Evolutionary conservation across 2,113 vertebrate genomes (phyloP), one percentile per base, ranked within the genome.

Genomic region (Anarrhichthys ocellatus): DNA sequence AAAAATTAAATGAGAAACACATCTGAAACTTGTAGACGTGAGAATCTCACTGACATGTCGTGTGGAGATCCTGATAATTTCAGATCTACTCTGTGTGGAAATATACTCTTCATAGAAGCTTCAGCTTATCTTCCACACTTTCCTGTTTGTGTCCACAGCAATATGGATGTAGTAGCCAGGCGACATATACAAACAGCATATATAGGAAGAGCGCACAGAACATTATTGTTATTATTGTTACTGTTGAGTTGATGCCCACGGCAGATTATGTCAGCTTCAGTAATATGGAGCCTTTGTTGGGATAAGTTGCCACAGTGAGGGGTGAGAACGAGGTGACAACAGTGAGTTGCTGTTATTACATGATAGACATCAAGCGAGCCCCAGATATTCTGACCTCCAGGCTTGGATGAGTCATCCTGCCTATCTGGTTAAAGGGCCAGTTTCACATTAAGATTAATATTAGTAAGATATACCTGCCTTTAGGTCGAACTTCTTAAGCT

Each of bases 101-200:
- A 66, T 52, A 24, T 50, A 22, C 56, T 68, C 46, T 34, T 68
- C 46, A 46, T n/a, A 17, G 50, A 36, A 4, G 70, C 48, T 11
- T 76, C 2, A 4, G 6, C 20, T 17, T 52, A 10, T 61, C 62
- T 11, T 40, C 29, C 7, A 1, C 44, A 14, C 84, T 59, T 48
- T 34, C 64, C 29, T 80, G 56, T 86, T 76, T 79, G 13, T 46
- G 76, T 79, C 42, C 40, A n/a, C 73, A 52, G 44, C n/a, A 64
- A 72, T 9, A 75, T 78, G 14, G 1, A 69, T 83, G 42, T 9
- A 20, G 59, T 20, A 56, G 50, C 46, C 46, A 7, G n/a, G 29
- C 10, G 0, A 9, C 64, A 2, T 48, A 11, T 13, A 14, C 18
- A 2, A 18, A 69, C 29, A 66, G 48, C 61, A 50, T 58, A 11